A percentile compares a stretch with the other conserved stretches of the same genome.
phyloP scores from a whole-genome alignment of 1,140 invertebrate genomes.

The Dreissena rostriformis region DNA sequence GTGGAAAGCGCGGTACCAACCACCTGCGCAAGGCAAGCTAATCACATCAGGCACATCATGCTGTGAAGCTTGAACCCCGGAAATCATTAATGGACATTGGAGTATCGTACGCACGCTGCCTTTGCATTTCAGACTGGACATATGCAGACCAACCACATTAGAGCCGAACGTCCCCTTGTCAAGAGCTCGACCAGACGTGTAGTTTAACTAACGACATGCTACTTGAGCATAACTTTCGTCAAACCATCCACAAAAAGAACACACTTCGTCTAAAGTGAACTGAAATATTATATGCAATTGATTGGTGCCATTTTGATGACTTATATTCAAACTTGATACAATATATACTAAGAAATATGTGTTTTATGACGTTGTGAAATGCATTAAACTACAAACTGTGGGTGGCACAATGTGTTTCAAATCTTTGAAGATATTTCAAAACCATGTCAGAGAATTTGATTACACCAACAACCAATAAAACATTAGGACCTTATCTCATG shows the following conservation, averaged over 20 bases:
- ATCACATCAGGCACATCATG: not conserved
- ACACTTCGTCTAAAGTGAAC: slow-evolving; percentile 42
- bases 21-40: not conserved
- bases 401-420: too few relatives aligned
- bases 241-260: slow-evolving; percentile 45
- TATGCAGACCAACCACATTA: not conserved
- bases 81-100: slow-evolving; percentile 1
- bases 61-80: too few relatives aligned
- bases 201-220: slow-evolving; percentile 40
- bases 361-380: too few relatives aligned
- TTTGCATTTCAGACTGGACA: not conserved
- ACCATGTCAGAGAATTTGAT: too few relatives aligned
- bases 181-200: slow-evolving; percentile 22
- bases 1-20: slow-evolving; percentile 20
- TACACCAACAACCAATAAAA: too few relatives aligned
- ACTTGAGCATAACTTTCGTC: slow-evolving; percentile 21
- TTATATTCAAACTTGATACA: slow-evolving; percentile 11
- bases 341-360: too few relatives aligned
- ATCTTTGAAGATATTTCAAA: too few relatives aligned
- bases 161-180: slow-evolving; percentile 7
- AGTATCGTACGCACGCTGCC: slow-evolving; percentile 17
- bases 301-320: slow-evolving; percentile 22
- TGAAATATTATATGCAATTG: slow-evolving; percentile 46
- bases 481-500: too few relatives aligned
- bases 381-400: too few relatives aligned